Evolutionary conservation across 2,797 vertebrate genomes (phyloP).

Genomic region (Aythya fuligula): DNA sequence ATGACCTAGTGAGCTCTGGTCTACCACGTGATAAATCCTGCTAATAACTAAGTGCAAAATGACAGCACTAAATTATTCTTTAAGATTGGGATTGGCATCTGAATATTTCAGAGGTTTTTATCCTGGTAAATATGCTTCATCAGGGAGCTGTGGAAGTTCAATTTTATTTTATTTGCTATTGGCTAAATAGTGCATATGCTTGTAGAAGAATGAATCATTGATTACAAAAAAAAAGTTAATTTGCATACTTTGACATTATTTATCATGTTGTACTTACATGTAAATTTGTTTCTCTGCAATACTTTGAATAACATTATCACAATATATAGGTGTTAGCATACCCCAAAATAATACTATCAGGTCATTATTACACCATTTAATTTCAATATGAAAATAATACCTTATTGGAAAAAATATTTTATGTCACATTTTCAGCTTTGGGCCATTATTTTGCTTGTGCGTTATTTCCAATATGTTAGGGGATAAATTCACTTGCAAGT

Average conservation of each 20-base stretch:
- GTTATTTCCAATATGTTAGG: neutral
- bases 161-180: neutral
- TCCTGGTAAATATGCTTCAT: neutral
- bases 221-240: neutral
- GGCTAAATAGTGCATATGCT: neutral
- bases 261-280: neutral
- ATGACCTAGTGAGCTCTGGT: neutral
- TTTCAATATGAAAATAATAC: neutral
- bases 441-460: neutral
- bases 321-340: neutral
- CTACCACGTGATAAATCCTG: neutral
- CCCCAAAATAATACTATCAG: neutral
- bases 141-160: neutral
- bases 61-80: neutral
- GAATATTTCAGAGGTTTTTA: neutral
- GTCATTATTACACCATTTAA: neutral
- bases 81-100: neutral
- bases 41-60: neutral
- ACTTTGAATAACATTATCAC: neutral
- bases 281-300: neutral
- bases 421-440: conserved; percentile 16
- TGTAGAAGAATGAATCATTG: neutral
- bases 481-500: neutral
- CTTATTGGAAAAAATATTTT: neutral
- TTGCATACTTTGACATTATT: neutral